phyloP scores from a whole-genome alignment of 2,888 invertebrate species.

The Troides aeacus region DNA sequence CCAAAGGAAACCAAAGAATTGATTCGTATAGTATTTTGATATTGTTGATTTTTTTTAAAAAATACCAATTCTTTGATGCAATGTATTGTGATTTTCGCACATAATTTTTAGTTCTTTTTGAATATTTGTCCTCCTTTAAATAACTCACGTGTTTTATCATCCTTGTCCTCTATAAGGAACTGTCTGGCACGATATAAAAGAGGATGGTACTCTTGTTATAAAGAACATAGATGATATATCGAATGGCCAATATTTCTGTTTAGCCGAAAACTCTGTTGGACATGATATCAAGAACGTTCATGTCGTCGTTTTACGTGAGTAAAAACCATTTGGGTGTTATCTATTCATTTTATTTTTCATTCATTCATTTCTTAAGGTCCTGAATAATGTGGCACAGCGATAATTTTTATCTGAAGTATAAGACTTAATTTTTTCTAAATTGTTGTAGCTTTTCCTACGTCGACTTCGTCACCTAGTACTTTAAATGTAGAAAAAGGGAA shows the following conservation, averaged over 20 bases:
- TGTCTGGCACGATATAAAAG: slow-evolving; percentile 45
- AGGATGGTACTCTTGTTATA: slow-evolving; percentile 50
- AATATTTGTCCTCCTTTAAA: too few relatives aligned
- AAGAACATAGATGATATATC: slow-evolving; percentile 42
- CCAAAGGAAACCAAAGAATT: too few relatives aligned
- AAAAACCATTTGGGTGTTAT: neutral
- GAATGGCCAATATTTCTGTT: slow-evolving; percentile 45
- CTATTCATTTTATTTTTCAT: neutral
- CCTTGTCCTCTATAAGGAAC: slow-evolving; percentile 40
- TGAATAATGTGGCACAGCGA: too few relatives aligned
- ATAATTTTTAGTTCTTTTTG: too few relatives aligned
- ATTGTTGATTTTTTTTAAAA: too few relatives aligned
- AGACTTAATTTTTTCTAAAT: neutral
- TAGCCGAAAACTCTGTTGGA: slow-evolving; percentile 47
- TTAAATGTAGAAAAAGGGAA: slow-evolving; percentile 38
- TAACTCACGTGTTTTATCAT: neutral
- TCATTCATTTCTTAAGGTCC: too few relatives aligned
- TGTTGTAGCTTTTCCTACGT: slow-evolving; percentile 40
- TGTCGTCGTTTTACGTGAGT: slow-evolving; percentile 48
- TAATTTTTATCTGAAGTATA: too few relatives aligned
- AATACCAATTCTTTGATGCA: too few relatives aligned
- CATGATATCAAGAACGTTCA: slow-evolving; percentile 37
- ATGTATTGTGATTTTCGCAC: too few relatives aligned
- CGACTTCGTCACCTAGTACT: slow-evolving; percentile 26
- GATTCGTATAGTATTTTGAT: too few relatives aligned